Percentiles rank a stretch among this genome's conserved stretches.
These are phyloP conservation scores for Astur gentilis DNA, from an alignment of 2,113 vertebrate species.

Conservation along the genomic window DNA sequence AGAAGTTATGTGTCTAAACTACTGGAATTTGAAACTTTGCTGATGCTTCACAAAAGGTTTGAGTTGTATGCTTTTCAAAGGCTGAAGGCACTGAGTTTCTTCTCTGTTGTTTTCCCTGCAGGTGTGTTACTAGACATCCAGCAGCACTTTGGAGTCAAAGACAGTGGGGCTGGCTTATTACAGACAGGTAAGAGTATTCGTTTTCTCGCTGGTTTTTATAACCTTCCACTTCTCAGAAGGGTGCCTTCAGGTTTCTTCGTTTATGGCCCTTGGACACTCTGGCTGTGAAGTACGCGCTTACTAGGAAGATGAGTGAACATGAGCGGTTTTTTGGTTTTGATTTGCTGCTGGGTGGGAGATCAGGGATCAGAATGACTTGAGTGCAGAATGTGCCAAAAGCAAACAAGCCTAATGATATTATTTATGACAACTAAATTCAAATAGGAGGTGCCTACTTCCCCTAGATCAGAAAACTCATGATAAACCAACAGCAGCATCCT, in stretches of 20 bases:
- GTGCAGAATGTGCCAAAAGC: not conserved
- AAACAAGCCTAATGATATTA: not conserved
- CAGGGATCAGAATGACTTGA: not conserved
- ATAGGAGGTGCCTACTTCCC: not conserved
- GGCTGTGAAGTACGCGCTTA: not conserved
- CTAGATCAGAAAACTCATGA: not conserved
- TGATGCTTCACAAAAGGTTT: not conserved
- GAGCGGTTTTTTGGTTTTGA: not conserved
- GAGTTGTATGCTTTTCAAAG: not conserved
- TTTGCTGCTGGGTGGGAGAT: not conserved
- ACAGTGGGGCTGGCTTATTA: slow-evolving; percentile 86
- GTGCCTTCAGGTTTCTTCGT: not conserved
- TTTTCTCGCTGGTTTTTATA: not conserved
- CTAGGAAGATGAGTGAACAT: not conserved
- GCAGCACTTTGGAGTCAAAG: slow-evolving; percentile 82
- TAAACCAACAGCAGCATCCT: not conserved
- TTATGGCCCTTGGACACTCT: not conserved
- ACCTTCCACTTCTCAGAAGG: not conserved
- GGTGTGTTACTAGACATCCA: slow-evolving; percentile 91
- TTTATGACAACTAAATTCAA: not conserved
- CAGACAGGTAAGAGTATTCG: slow-evolving; percentile 84
- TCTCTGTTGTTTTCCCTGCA: slow-evolving; percentile 53
- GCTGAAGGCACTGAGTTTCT: not conserved
- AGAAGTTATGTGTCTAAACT: not conserved
- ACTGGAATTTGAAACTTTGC: not conserved